A percentile compares a stretch with the other conserved stretches of the same genome.
phyloP scores from a whole-genome alignment of 2,113 vertebrate genomes.

The Macquaria ambigua region DNA sequence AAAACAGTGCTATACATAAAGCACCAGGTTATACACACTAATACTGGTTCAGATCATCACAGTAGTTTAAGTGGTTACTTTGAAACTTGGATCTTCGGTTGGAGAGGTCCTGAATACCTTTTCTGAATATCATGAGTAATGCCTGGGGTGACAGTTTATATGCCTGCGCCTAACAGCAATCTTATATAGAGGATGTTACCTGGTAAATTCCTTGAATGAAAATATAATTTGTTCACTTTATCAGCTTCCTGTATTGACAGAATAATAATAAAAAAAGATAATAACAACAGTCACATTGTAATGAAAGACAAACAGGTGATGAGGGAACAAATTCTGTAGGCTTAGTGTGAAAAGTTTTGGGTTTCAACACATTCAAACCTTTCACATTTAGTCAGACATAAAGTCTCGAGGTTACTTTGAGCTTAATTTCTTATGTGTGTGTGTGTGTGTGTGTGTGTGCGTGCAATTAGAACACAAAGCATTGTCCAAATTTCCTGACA shows the following conservation, averaged over 20 bases:
- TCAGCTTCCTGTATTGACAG: conserved; percentile 27
- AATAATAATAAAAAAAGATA: neutral
- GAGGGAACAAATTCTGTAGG: conserved; percentile 19
- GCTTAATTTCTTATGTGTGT: conserved; percentile 31
- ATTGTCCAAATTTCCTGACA: conserved; percentile 40
- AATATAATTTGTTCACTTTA: conserved; percentile 27
- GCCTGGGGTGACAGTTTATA: neutral
- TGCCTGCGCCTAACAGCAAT: neutral
- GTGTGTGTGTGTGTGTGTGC: conserved; percentile 10
- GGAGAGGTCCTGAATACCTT: neutral
- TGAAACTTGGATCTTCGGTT: conserved; percentile 5
- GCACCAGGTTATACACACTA: conserved; percentile 10
- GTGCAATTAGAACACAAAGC: conserved; percentile 45
- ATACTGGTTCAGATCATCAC: conserved; percentile 43
- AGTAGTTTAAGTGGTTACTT: conserved; percentile 1
- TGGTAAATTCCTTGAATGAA: neutral
- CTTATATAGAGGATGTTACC: neutral
- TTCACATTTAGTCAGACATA: conserved; percentile 74
- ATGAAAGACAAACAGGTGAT: conserved; percentile 30
- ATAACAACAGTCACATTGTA: conserved; percentile 36
- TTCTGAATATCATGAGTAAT: neutral
- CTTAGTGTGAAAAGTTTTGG: conserved; percentile 36
- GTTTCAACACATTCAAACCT: conserved; percentile 57
- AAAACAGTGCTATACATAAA: conserved; percentile 19
- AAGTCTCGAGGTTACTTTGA: conserved; percentile 44